Evolutionary conservation across 2,888 invertebrate genomes (phyloP), one percentile per base, ranked within the genome.

Genomic region (Aphidius colemani): DNA sequence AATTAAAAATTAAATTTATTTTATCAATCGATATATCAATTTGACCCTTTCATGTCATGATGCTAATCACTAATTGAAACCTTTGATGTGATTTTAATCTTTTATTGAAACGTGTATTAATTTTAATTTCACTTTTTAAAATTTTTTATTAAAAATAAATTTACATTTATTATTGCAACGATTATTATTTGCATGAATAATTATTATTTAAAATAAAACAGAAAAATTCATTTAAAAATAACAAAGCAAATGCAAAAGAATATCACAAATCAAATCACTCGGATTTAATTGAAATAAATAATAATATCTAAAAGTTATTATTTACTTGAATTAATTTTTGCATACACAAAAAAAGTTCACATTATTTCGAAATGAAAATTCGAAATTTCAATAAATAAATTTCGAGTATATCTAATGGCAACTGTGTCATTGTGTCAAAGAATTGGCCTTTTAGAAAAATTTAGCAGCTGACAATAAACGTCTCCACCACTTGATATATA

Each of bases 401-500:
- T 13, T 61, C 13, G 46, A 61, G 61, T 53, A 67, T n/a, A n/a
- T n/a, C n/a, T n/a, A n/a, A n/a, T 67, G 64, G 63, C 66, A 61
- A 66, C 53, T 63, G 5, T 30, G 64, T 67, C 67, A 71, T 69
- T 69, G 69, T 72, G 66, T 72, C 70, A 70, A 30, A 30, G 3
- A 61, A 73, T 72, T 69, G 70, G 75, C 74, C 74, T 72, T 75
- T 9, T 11, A 74, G 71, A 71, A 69, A 72, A 73, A 64, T 63
- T 74, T 74, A 71, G 74, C 73, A 72, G 71, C 66, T 71, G 43
- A 74, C 74, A 77, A 69, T 75, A 71, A 71, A 73, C 73, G 30
- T 30, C 77, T 78, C 76, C 66, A 75, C 75, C 78, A 76, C 75
- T 78, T 76, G 43, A 53, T 69, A 64, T 60, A n/a, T n/a, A n/a